These are phyloP conservation scores for Xyrichtys novacula DNA, from an alignment of 2,797 vertebrate species.

Conservation along the genomic window DNA sequence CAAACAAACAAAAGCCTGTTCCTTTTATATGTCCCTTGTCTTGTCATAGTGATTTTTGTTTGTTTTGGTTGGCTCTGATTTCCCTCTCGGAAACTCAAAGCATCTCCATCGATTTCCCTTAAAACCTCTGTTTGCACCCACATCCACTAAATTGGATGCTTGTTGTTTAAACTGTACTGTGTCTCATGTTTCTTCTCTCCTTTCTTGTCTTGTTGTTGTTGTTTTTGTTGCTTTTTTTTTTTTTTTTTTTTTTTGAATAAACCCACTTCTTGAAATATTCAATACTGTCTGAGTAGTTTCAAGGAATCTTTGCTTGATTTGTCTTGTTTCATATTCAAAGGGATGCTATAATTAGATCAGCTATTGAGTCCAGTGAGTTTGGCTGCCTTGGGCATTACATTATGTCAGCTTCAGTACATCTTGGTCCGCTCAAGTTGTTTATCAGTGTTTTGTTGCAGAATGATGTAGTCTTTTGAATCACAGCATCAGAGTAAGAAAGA, in stretches of 20 bases:
- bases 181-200: neutral
- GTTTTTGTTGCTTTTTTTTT: too few relatives aligned
- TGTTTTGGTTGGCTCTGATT: conserved; percentile 22
- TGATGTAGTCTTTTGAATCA: neutral
- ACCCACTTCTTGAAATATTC: conserved; percentile 14
- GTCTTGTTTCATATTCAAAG: neutral
- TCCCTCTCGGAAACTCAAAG: conserved; percentile 37
- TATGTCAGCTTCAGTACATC: conserved; percentile 4
- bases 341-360: conserved; percentile 8
- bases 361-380: conserved; percentile 1
- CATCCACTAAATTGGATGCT: conserved; percentile 1
- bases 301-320: conserved; percentile 5
- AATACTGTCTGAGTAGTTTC: conserved; percentile 1
- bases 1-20: neutral
- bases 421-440: neutral
- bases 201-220: neutral
- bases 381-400: neutral
- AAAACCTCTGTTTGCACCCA: conserved; percentile 20
- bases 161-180: conserved; percentile 1
- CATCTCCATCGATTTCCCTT: conserved; percentile 32
- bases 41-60: conserved; percentile 1
- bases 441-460: neutral
- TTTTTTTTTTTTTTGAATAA: neutral
- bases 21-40: neutral
- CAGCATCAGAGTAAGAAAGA: too few relatives aligned